phyloP scores from a whole-genome alignment of 2,797 vertebrate genomes.

The Sebastes vulpes region DNA sequence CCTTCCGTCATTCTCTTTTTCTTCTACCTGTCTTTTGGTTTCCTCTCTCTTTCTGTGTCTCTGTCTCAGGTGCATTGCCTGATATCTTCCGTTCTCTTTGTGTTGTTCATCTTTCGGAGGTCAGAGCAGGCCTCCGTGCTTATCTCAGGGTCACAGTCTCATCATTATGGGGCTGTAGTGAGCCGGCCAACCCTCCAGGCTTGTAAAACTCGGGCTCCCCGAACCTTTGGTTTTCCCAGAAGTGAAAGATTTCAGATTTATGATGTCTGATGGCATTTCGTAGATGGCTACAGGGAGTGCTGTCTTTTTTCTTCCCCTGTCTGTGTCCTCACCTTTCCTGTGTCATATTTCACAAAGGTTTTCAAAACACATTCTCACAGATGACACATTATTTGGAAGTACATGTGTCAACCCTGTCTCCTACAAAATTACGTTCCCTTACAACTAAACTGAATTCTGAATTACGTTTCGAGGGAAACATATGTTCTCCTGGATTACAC shows the following conservation, averaged over 20 bases:
- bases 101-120: constrained; percentile 8
- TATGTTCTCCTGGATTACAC: too few relatives aligned
- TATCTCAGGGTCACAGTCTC: not conserved
- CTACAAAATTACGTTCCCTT: too few relatives aligned
- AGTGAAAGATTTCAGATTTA: not conserved
- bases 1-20: not conserved
- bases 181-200: not conserved
- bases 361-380: not conserved
- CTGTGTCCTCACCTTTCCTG: not conserved
- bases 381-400: not conserved
- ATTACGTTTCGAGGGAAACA: too few relatives aligned
- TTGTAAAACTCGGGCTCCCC: not conserved
- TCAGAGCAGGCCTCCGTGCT: not conserved
- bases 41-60: not conserved
- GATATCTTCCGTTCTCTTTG: constrained; percentile 6
- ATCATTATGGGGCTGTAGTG: not conserved
- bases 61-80: constrained; percentile 9
- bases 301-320: not conserved
- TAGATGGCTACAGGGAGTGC: not conserved
- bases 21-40: constrained; percentile 2
- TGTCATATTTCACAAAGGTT: not conserved
- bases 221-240: constrained; percentile 3
- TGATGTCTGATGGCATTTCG: constrained; percentile 35
- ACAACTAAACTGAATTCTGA: too few relatives aligned
- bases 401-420: too few relatives aligned